Evolutionary conservation across 2,888 invertebrate genomes (phyloP), one percentile per base, ranked within the genome.

Genomic region (Dorcus parallelipipedus): DNA sequence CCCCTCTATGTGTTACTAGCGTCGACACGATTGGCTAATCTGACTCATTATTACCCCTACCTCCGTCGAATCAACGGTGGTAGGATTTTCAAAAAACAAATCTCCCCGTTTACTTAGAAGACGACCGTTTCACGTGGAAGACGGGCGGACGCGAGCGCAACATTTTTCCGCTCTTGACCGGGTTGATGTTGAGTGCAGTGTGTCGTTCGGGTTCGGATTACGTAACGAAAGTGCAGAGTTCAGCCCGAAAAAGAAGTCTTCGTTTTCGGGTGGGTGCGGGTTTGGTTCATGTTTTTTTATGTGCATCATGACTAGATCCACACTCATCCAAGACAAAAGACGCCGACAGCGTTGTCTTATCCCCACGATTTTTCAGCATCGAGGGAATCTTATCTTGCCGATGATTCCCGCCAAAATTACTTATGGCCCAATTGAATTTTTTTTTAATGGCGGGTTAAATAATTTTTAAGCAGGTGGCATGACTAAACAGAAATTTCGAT

Each of bases 241-340:
- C 10, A 17, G 43, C 14, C 20, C 26, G 26, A 33, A 33, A 33
- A 33, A 33, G 26, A 33, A 39, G 54, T 53, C 54, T 49, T 26
- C 80, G 81, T 82, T 83, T 83, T 83, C 85, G 82, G 86, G 84
- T 87, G 86, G 82, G 86, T 87, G 86, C 82, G 86, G 86, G 84
- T 86, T 84, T 86, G 84, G 86, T 87, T 83, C 86, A 86, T 86
- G 86, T 86, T 81, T 69, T 14, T 71, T 72, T 70, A 75, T 68
- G 61, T 56, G 74, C 81, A 80, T 80, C 87, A 86, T 87, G 87
- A 87, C 87, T 87, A 87, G 87, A 87, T 87, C 87, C 87, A 87
- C 86, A 87, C 87, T 87, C 86, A 87, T 87, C 87, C 86, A 87
- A 83, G 84, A 86, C 84, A 67, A 64, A 59, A 58, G 68, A 63